Base-by-base conservation (phyloP, 2,888 invertebrate genomes). In the Brachylomia viminalis region DNA sequence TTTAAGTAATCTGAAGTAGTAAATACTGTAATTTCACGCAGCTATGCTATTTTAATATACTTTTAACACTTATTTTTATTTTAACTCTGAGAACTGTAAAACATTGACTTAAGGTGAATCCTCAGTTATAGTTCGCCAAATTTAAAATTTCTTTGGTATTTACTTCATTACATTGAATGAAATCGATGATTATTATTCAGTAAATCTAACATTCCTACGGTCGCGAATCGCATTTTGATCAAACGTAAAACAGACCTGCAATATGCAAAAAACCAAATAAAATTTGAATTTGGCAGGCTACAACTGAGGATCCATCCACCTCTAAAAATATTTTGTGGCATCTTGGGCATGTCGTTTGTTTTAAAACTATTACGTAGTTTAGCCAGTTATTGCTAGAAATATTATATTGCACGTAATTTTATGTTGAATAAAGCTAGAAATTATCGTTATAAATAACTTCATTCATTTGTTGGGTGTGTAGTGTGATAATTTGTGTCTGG, bases 31-130 rank as follows among this genome's bases (percentile, higher is more conserved):
- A 74, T 27, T 17, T n/a, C 59, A 71, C 30, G 74, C 74, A 74
- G 74, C 74, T 74, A 49, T 17, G 33, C 33, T 54, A 33, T n/a
- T 45, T 33, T 45, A 72, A 45, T 68, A 66, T 45, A 72, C 42
- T 45, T n/a, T 42, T 11, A 56, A 47, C 23, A 72, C 27, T 17
- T 10, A 23, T 10, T 70, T 58, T 64, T 42, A 33, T n/a, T 59
- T 59, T 33, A 59, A 5, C 33, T 23, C 59, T 1, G 59, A 59
- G 0, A 33, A 23, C 5, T 23, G 20, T 33, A 23, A 23, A 23
- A 6, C 20, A 11, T 5, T 33, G 20, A 59, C 59, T 33, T 33
- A 59, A 33, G n/a, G n/a, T n/a, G n/a, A n/a, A n/a, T n/a, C n/a
- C n/a, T n/a, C n/a, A n/a, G n/a, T n/a, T n/a, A n/a, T n/a, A n/a